Evolutionary conservation across 2,888 invertebrate species (phyloP).

Genomic region (Cyclophora punctaria): DNA sequence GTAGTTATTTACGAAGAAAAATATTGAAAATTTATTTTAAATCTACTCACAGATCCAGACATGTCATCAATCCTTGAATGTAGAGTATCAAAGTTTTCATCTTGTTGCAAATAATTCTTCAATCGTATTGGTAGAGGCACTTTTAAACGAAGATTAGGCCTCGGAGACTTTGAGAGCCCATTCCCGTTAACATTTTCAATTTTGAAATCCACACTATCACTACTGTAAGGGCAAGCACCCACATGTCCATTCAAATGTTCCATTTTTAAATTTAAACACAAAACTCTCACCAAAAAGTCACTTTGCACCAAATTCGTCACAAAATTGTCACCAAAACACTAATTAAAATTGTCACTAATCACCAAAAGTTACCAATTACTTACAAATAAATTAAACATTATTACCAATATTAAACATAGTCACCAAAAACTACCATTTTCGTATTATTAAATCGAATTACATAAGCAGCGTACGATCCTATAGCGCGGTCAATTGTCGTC

Average conservation of each 20-base stretch:
- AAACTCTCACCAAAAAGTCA: too few relatives aligned
- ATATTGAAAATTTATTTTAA: too few relatives aligned
- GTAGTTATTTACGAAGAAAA: too few relatives aligned
- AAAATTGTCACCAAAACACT: constrained; percentile 2
- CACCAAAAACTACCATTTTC: too few relatives aligned
- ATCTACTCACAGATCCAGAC: constrained; percentile 45
- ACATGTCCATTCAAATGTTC: constrained; percentile 41
- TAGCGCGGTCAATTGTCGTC: too few relatives aligned
- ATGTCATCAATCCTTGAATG: constrained; percentile 48
- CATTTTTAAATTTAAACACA: constrained; percentile 22
- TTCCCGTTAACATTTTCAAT: constrained; percentile 29
- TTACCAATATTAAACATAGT: too few relatives aligned
- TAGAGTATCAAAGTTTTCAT: constrained; percentile 49
- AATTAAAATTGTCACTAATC: too few relatives aligned
- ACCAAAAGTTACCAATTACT: too few relatives aligned
- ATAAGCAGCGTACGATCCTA: too few relatives aligned
- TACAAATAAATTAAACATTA: too few relatives aligned
- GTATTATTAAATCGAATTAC: too few relatives aligned
- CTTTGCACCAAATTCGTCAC: constrained; percentile 6
- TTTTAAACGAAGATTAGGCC: constrained; percentile 50
- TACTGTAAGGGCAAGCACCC: constrained; percentile 45
- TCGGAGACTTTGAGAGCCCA: constrained; percentile 29
- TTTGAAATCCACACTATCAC: constrained; percentile 40
- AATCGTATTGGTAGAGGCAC: constrained; percentile 56
- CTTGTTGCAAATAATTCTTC: constrained; percentile 42